phyloP scores from a whole-genome alignment of 2,888 invertebrate species.

The Anarsia innoxiella region DNA sequence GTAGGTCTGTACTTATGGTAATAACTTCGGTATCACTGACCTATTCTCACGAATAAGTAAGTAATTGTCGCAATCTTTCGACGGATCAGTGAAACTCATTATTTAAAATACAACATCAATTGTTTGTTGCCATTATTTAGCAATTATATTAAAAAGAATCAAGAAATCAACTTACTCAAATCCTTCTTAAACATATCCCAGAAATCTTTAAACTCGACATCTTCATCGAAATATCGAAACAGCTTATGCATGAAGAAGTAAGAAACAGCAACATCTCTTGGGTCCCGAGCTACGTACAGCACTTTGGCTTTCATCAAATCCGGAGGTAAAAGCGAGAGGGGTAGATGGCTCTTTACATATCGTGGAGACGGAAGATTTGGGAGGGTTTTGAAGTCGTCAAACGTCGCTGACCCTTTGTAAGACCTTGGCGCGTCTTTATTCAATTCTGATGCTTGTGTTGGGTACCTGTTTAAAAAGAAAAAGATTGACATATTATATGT shows the following conservation, averaged over 20 bases:
- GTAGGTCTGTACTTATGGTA: too few relatives aligned
- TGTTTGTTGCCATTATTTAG: too few relatives aligned
- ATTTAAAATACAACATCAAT: too few relatives aligned
- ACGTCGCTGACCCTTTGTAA: conserved; percentile 22
- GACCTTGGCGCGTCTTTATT: conserved; percentile 17
- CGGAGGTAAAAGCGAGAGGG: conserved; percentile 80
- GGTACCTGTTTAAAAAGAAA: conserved; percentile 24
- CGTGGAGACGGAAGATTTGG: conserved; percentile 55
- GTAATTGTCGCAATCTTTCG: too few relatives aligned
- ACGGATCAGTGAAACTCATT: too few relatives aligned
- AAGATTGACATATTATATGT: too few relatives aligned
- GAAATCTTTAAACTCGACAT: conserved; percentile 37
- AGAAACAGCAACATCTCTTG: conserved; percentile 87
- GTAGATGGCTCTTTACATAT: conserved; percentile 83
- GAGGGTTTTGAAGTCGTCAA: conserved; percentile 34
- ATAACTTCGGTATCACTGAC: too few relatives aligned
- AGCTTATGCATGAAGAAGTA: conserved; percentile 79
- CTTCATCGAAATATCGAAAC: conserved; percentile 39
- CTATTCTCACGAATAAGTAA: too few relatives aligned
- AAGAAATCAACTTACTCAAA: conserved; percentile 37
- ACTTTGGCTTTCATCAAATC: conserved; percentile 75
- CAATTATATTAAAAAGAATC: too few relatives aligned
- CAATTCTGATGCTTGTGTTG: conserved; percentile 29
- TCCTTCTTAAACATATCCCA: conserved; percentile 45
- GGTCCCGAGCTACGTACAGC: conserved; percentile 86